phyloP scores from a whole-genome alignment of 2,113 vertebrate genomes.

The Caloenas nicobarica region DNA sequence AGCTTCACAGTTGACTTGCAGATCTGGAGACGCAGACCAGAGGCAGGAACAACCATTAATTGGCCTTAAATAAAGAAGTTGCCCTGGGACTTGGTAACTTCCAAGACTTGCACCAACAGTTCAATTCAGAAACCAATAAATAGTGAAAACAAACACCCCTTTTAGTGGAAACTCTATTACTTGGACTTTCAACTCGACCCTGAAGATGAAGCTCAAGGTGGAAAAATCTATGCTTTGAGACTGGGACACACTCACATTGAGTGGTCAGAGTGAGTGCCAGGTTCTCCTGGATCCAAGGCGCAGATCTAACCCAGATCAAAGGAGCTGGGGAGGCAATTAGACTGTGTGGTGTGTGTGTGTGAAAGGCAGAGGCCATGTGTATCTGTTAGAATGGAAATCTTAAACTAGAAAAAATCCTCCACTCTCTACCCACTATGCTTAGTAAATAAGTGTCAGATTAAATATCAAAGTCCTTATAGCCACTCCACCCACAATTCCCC shows the following conservation, averaged over 20 bases:
- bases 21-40: not conserved
- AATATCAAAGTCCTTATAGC: not conserved
- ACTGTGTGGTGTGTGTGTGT: rapidly evolving
- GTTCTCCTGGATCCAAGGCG: not conserved
- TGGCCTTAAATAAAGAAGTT: not conserved
- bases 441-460: not conserved
- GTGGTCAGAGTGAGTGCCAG: not conserved
- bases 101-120: not conserved
- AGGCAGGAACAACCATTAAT: not conserved
- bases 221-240: not conserved
- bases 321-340: not conserved
- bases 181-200: not conserved
- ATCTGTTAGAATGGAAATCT: not conserved
- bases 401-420: not conserved
- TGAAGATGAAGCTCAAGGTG: not conserved
- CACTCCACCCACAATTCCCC: not conserved
- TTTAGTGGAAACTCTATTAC: not conserved
- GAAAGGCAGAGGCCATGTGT: not conserved
- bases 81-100: not conserved
- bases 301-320: rapidly evolving
- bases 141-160: not conserved
- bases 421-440: not conserved
- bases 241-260: rapidly evolving
- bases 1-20: not conserved
- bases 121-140: not conserved